Evolutionary conservation across 1,140 invertebrate species (phyloP), one percentile per base, ranked within the genome.

Genomic region (Papilio helenus): DNA sequence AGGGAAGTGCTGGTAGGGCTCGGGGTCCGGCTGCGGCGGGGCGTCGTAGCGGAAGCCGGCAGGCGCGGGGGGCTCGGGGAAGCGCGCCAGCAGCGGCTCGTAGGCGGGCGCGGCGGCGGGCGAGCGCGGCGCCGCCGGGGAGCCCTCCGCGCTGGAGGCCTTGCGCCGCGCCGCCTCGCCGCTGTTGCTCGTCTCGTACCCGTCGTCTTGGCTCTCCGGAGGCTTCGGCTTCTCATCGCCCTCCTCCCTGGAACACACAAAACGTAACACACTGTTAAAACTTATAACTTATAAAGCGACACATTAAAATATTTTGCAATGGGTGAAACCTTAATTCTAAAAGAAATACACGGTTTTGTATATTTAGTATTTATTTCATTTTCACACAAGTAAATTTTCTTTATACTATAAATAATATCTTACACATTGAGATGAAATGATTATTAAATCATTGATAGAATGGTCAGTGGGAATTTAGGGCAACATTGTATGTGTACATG

Each of bases 181-280:
- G 92, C 97, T 97, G 86, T 97, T 97, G 95, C 97, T 97, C 82
- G 97, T 98, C 95, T 98, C 97, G 95, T 98, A 98, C 82, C 97
- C 97, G 95, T 98, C 97, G 95, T 98, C 97, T 89, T 97, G 96
- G 83, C 96, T 96, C 93, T 97, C 97, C 86, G 96, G 95, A 84
- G 91, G 87, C 88, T 91, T 94, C 88, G 93, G 90, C 87, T 95
- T 94, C 82, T 92, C 93, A 65, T 89, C 89, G 86, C 89, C 91
- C 89, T 94, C 93, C 89, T 92, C 90, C 90, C 93, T 94, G 89
- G 23, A 39, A 82, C 42, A 72, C 72, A 73, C 12, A 23, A 44
- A 18, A 74, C 18, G 29, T 42, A 29, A 23, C 58, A 3, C 23
- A 12, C 5, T 26, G 12, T 61, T 61, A 61, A 23, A 23, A 20